Evolutionary conservation across 2,888 invertebrate species (phyloP).

Genomic region (Rhaphigaster nebulosa): DNA sequence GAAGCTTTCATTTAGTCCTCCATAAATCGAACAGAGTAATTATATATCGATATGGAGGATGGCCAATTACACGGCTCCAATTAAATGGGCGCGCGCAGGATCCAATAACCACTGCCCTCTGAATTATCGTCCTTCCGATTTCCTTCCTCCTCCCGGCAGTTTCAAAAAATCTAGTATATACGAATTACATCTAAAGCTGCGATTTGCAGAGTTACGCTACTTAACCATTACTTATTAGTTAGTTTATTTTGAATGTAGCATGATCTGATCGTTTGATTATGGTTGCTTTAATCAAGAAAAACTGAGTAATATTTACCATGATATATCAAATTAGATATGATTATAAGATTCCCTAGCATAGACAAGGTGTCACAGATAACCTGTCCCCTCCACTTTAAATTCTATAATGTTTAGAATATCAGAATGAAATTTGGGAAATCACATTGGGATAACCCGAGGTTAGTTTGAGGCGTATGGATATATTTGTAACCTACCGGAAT

Average conservation of each 20-base stretch:
- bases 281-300: no score
- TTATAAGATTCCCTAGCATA: no score
- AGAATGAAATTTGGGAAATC: no score
- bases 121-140: slow-evolving; percentile 29
- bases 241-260: neutral
- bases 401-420: no score
- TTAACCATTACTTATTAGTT: neutral
- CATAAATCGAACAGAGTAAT: slow-evolving; percentile 41
- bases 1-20: slow-evolving; percentile 31
- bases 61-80: slow-evolving; percentile 26
- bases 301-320: no score
- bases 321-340: no score
- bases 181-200: neutral
- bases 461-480: no score
- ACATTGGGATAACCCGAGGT: no score
- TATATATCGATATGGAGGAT: slow-evolving; percentile 50
- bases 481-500: no score
- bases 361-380: no score
- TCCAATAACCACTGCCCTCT: slow-evolving; percentile 28
- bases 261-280: no score
- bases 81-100: slow-evolving; percentile 19
- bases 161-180: neutral
- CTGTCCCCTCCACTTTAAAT: no score
- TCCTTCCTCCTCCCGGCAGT: neutral
- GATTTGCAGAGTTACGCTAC: neutral